These are phyloP conservation scores for Pelecanoides urinatrix DNA, from an alignment of 2,113 vertebrate species.

Conservation along the genomic window DNA sequence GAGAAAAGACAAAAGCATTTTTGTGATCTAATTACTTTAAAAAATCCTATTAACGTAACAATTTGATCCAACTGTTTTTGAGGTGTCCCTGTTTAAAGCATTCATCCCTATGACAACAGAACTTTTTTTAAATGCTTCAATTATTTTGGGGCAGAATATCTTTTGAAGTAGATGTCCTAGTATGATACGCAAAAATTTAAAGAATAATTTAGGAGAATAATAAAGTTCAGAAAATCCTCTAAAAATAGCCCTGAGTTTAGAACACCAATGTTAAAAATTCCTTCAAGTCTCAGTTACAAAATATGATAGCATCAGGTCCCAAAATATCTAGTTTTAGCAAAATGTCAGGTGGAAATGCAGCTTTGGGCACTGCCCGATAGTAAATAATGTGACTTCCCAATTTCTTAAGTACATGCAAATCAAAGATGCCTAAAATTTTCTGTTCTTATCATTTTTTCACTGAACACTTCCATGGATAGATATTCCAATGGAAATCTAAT, in stretches of 20 bases:
- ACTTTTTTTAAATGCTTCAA: slow-evolving; percentile 3
- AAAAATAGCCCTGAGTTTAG: not conserved
- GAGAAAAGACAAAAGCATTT: slow-evolving; percentile 66
- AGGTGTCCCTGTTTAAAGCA: slow-evolving; percentile 15
- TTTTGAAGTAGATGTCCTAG: not conserved
- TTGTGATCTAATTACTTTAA: slow-evolving; percentile 67
- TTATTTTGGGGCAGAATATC: slow-evolving; percentile 1
- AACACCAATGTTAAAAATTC: not conserved
- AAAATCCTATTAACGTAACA: slow-evolving; percentile 65
- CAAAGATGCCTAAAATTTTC: not conserved
- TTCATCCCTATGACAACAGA: slow-evolving; percentile 14
- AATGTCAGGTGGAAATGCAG: not conserved
- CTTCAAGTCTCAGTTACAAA: not conserved
- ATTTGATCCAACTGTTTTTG: slow-evolving; percentile 26
- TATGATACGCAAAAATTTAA: not conserved
- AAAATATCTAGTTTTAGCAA: not conserved
- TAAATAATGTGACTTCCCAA: not conserved
- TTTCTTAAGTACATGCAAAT: not conserved
- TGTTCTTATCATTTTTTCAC: not conserved
- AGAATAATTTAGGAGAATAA: not conserved
- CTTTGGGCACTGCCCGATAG: not conserved
- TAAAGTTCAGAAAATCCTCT: not conserved
- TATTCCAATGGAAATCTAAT: not conserved
- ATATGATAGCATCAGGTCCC: not conserved
- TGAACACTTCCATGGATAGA: not conserved